Conservation (phyloP, 2,888 invertebrate genomes). For the Drosophila eohydei region DNA sequence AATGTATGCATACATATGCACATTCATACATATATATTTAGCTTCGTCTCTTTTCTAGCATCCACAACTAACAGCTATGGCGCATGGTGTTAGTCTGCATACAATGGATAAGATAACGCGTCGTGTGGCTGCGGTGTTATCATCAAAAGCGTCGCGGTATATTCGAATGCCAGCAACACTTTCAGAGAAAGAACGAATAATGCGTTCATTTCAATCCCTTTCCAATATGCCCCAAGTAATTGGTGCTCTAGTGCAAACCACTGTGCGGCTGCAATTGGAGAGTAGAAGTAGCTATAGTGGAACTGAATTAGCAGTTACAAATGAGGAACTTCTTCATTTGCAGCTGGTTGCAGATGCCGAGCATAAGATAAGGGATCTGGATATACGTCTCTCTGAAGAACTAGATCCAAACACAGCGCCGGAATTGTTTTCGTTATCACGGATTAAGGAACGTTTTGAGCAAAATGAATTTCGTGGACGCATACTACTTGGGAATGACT, state of each 20-base stretch:
- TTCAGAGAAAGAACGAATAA: conserved; percentile 77
- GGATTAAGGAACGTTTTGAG: conserved; percentile 80
- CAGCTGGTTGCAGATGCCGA: conserved; percentile 77
- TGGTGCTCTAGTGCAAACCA: conserved; percentile 70
- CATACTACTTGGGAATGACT: conserved; percentile 71
- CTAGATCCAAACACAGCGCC: conserved; percentile 42
- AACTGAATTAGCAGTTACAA: conserved; percentile 11
- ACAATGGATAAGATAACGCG: conserved; percentile 78
- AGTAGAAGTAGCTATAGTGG: conserved; percentile 15
- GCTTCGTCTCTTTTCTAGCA: conserved; percentile 49
- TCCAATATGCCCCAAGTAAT: conserved; percentile 81
- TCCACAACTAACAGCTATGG: conserved; percentile 70
- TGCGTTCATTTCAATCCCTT: conserved; percentile 73
- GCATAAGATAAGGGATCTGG: conserved; percentile 79
- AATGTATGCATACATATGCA: not conserved
- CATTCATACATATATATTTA: not conserved
- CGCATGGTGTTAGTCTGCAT: conserved; percentile 68
- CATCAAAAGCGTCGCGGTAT: conserved; percentile 80
- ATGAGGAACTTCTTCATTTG: conserved; percentile 61
- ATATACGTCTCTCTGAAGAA: conserved; percentile 59
- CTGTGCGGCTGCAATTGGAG: conserved; percentile 60
- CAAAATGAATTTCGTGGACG: conserved; percentile 82
- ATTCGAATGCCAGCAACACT: conserved; percentile 82
- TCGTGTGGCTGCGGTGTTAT: conserved; percentile 73
- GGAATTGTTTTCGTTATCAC: conserved; percentile 69